Percentiles rank a stretch among this genome's conserved stretches.
These are phyloP conservation scores for Selene dorsalis DNA, from an alignment of 2,797 vertebrate genomes.

Conservation along the genomic window DNA sequence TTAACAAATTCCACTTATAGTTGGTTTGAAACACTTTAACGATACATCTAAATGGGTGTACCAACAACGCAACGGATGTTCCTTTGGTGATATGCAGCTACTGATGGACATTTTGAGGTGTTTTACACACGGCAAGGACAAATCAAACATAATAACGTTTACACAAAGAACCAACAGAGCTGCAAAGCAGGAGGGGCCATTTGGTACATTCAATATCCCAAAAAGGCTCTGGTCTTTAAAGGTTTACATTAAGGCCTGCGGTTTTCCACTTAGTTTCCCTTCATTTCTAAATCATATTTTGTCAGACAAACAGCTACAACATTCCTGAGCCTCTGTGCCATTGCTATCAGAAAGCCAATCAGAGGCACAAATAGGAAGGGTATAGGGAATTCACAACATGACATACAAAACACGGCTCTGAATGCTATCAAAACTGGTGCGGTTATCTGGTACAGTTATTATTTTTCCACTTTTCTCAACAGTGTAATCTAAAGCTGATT, in stretches of 20 bases:
- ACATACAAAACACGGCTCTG: neutral
- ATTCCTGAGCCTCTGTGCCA: neutral
- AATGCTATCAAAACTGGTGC: neutral
- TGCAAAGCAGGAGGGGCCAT: neutral
- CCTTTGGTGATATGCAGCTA: neutral
- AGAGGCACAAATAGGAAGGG: neutral
- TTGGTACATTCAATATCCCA: neutral
- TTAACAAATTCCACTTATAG: neutral
- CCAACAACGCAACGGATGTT: no score
- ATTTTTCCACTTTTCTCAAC: neutral
- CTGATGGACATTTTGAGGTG: neutral
- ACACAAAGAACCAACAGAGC: neutral
- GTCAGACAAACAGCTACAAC: neutral
- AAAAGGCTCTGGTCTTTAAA: no score
- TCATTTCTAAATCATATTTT: neutral
- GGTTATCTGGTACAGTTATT: no score
- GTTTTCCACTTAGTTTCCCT: neutral
- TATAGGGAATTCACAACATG: neutral
- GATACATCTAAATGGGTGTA: neutral
- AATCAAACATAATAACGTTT: neutral
- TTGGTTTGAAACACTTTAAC: neutral
- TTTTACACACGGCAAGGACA: neutral
- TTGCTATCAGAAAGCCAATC: neutral
- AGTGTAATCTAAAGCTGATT: neutral
- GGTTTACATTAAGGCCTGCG: no score